Evolutionary conservation across 2,797 vertebrate genomes (phyloP).

Genomic region (Salarias fasciatus): DNA sequence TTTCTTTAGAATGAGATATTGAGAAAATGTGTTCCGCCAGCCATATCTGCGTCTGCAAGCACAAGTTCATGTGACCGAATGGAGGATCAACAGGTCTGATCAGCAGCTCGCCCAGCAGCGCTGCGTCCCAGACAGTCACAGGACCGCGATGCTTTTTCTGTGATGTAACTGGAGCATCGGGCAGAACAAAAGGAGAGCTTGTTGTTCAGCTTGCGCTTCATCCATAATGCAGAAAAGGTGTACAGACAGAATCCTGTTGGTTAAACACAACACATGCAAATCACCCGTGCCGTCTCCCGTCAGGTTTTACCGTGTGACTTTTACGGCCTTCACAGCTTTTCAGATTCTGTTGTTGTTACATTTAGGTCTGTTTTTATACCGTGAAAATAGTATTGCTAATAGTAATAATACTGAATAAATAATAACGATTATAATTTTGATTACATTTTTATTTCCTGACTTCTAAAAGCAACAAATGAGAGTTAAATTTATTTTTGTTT

Average conservation of each 20-base stretch:
- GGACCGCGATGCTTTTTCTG: conserved; percentile 71
- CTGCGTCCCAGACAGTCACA: conserved; percentile 47
- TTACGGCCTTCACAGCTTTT: conserved; percentile 5
- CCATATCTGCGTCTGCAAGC: neutral
- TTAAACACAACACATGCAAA: conserved; percentile 83
- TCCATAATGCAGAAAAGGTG: conserved; percentile 86
- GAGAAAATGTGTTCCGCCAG: neutral
- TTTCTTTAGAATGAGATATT: too few species aligned
- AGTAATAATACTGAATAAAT: too few species aligned
- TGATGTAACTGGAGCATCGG: conserved; percentile 81
- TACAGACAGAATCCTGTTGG: conserved; percentile 79
- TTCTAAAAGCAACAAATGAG: too few species aligned
- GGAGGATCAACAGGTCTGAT: conserved; percentile 64
- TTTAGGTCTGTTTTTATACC: conserved; percentile 9
- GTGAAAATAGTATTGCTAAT: conserved; percentile 1
- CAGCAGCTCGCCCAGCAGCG: conserved; percentile 33
- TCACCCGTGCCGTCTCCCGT: conserved; percentile 64
- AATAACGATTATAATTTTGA: too few species aligned
- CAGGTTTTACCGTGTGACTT: conserved; percentile 33
- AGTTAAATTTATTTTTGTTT: too few species aligned
- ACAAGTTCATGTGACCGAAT: neutral
- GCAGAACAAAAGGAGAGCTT: conserved; percentile 79
- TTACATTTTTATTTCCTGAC: too few species aligned
- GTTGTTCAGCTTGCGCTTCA: conserved; percentile 82
- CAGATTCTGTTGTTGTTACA: conserved; percentile 4